A percentile compares a stretch with the other conserved stretches of the same genome.
phyloP scores from a whole-genome alignment of 30 jellyfish, hydroid and myxozoan species.

The Pelagia noctiluca region DNA sequence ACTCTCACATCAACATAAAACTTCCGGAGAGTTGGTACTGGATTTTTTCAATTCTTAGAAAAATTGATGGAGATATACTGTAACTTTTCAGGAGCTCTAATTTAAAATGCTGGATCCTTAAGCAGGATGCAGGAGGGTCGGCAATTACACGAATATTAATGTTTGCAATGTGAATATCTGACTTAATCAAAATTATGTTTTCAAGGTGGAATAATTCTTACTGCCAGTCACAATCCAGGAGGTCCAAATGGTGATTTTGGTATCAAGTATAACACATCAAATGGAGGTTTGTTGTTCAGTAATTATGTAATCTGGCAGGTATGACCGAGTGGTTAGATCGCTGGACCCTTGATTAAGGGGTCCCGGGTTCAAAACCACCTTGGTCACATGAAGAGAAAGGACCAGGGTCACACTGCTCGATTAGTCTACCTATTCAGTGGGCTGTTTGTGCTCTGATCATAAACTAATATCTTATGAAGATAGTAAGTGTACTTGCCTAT shows the following conservation, averaged over 20 bases:
- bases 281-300: constrained; percentile 82
- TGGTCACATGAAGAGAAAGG: no score
- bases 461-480: no score
- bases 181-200: not conserved
- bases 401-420: no score
- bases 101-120: not conserved
- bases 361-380: no score
- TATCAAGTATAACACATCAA: constrained; percentile 89
- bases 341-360: no score
- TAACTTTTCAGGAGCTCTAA: not conserved
- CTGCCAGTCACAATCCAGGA: constrained; percentile 99
- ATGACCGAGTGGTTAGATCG: no score
- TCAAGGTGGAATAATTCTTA: constrained; percentile 92
- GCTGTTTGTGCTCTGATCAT: no score
- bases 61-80: not conserved
- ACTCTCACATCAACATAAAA: no score
- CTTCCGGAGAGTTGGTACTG: not conserved
- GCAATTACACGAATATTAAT: not conserved
- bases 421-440: no score
- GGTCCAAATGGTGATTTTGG: constrained; percentile 99
- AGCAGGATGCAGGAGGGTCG: no score
- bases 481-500: no score
- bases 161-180: not conserved
- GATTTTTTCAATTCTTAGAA: not conserved
- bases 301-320: not conserved